Conservation (phyloP, 2,797 vertebrate species). For the Australoheros facetus region DNA sequence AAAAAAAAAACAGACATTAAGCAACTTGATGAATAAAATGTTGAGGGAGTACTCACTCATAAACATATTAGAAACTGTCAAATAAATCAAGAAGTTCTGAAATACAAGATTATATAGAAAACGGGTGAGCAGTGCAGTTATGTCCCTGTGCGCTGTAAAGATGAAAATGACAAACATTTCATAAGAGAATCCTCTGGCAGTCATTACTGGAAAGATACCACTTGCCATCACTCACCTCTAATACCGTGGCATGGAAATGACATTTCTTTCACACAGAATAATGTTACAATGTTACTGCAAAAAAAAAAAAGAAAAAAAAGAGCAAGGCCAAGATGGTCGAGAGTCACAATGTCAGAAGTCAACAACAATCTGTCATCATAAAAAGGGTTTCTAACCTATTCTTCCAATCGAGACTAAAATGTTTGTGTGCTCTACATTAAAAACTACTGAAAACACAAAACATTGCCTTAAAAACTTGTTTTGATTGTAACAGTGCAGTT, state of each 20-base stretch:
- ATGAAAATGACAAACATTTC: conserved; percentile 40
- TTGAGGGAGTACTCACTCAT: conserved; percentile 50
- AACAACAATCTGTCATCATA: conserved; percentile 51
- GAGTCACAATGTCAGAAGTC: conserved; percentile 54
- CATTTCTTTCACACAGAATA: conserved; percentile 51
- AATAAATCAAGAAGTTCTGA: conserved; percentile 43
- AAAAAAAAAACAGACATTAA: conserved; percentile 49
- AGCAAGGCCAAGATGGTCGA: conserved; percentile 76
- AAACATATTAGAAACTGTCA: conserved; percentile 47
- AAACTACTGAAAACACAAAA: conserved; percentile 71
- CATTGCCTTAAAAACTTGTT: conserved; percentile 58
- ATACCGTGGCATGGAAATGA: conserved; percentile 40
- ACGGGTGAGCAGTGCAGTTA: conserved; percentile 39
- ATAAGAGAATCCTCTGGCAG: conserved; percentile 30
- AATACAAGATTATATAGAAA: conserved; percentile 58
- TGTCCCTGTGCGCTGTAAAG: conserved; percentile 46
- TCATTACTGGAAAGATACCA: conserved; percentile 24
- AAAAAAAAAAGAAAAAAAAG: conserved; percentile 33
- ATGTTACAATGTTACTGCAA: conserved; percentile 32
- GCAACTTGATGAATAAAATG: conserved; percentile 49
- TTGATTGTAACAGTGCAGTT: conserved; percentile 76
- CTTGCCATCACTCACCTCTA: conserved; percentile 29
- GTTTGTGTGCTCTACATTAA: conserved; percentile 60
- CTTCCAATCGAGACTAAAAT: conserved; percentile 58
- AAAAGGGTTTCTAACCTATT: conserved; percentile 49